Base-by-base conservation (phyloP, 2,797 vertebrate species). In the Sebastes paucispinis region DNA sequence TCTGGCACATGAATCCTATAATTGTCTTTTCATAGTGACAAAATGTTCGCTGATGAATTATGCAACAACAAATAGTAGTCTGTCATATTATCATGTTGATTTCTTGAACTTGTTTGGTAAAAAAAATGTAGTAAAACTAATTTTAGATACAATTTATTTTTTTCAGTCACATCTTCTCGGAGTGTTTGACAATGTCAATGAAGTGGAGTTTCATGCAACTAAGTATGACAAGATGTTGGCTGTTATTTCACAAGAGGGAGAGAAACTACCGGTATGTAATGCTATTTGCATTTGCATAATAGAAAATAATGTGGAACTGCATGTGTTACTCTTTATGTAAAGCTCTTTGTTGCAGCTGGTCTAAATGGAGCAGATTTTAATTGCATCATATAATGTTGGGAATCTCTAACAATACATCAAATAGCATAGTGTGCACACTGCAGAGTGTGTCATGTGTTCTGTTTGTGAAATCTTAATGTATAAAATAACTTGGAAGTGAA, bases 161-260 rank as follows among this genome's bases (percentile, higher is more conserved):
- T 92, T 95, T 13, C 77, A 97, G 96, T 88, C 95, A 0, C 96
- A 97, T 90, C 94, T 97, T 22, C 96, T 93, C 74, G 96, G 96
- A 20, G 85, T 97, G 72, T 96, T 96, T 62, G 96, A 97, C 89
- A 97, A 97, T 74, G 94, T 97, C 81, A 96, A 96, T 43, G 95
- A 96, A 90, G 96, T 89, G 6, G 91, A 95, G 14, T 97, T 97
- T 92, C 95, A 97, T 11, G 0, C 80, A 9, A 94, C 95, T 80
- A 96, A 96, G 39, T 97, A 97, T 0, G 95, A 97, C 93, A 92
- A 89, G 34, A 96, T 97, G 22, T 9, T 94, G 89, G 89, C 94
- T 32, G 96, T 96, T 54, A 60, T 96, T 88, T 97, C 96, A 84
- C 96, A 96, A 94, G 96, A 97, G 91, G 96, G 96, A 94, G 96